Conservation (phyloP, 2,113 vertebrate species). For the Dicerorhinus sumatrensis region DNA sequence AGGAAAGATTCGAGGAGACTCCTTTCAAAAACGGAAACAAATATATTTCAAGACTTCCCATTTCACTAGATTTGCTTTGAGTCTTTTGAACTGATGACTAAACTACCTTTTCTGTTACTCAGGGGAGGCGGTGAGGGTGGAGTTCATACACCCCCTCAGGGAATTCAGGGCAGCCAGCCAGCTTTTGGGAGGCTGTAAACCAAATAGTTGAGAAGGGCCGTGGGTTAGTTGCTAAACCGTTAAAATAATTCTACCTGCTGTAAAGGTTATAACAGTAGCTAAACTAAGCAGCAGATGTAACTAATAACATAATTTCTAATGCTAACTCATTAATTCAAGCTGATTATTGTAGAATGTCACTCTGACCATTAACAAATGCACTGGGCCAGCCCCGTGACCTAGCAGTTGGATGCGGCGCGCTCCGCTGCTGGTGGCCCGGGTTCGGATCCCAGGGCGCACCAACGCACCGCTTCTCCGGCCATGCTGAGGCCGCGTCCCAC, state of each 20-base stretch:
- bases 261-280: background rate
- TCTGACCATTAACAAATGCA: slow-evolving; percentile 34
- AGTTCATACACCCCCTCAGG: background rate
- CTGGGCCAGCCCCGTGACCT: too few species aligned
- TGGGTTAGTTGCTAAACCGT: background rate
- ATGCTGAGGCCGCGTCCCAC: too few species aligned
- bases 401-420: too few species aligned
- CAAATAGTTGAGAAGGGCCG: background rate
- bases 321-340: slow-evolving; percentile 61
- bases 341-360: slow-evolving; percentile 29
- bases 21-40: slow-evolving; percentile 4
- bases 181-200: background rate
- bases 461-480: too few species aligned
- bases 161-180: background rate
- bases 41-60: background rate
- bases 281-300: background rate
- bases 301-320: slow-evolving; percentile 52
- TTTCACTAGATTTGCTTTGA: background rate
- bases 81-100: background rate
- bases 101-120: background rate
- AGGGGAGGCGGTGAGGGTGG: background rate
- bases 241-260: background rate
- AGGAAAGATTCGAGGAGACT: background rate
- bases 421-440: too few species aligned
- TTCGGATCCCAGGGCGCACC: too few species aligned